A percentile compares a stretch with the other conserved stretches of the same genome.
These are phyloP conservation scores for Malthinus flaveolus DNA, from an alignment of 2,888 invertebrate genomes.

Conservation along the genomic window DNA sequence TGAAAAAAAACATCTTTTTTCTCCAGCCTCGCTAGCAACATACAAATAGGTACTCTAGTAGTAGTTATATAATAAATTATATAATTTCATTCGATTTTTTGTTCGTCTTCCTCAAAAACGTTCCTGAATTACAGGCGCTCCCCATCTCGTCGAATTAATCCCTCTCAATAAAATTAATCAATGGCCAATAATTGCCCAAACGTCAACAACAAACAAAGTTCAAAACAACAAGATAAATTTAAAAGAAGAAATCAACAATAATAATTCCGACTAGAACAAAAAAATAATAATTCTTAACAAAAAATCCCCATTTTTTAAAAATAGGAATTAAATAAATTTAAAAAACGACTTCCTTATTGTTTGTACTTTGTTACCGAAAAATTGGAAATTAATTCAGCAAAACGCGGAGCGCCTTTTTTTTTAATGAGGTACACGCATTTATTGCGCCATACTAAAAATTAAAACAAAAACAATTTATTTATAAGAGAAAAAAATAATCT, in stretches of 20 bases:
- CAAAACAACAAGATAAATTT: too few species aligned
- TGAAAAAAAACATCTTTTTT: constrained; percentile 40
- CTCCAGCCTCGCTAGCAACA: constrained; percentile 38
- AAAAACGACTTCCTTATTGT: too few species aligned
- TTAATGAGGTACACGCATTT: background rate
- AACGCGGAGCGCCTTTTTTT: background rate
- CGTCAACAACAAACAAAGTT: too few species aligned
- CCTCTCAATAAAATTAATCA: too few species aligned
- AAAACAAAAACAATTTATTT: constrained; percentile 1
- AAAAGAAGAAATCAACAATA: too few species aligned
- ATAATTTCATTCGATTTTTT: constrained; percentile 13
- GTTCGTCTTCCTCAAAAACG: constrained; percentile 2
- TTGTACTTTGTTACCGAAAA: background rate
- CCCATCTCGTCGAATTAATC: too few species aligned
- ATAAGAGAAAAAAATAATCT: constrained; percentile 21
- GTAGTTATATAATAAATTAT: constrained; percentile 37
- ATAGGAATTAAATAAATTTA: too few species aligned
- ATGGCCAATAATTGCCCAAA: too few species aligned
- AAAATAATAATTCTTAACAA: too few species aligned
- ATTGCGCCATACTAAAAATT: constrained; percentile 1
- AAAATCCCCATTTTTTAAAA: too few species aligned
- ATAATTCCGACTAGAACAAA: too few species aligned
- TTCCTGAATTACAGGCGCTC: background rate
- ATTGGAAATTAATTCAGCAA: background rate
- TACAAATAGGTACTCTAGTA: constrained; percentile 55